phyloP scores from a whole-genome alignment of 2,113 vertebrate species.

The Junco hyemalis region DNA sequence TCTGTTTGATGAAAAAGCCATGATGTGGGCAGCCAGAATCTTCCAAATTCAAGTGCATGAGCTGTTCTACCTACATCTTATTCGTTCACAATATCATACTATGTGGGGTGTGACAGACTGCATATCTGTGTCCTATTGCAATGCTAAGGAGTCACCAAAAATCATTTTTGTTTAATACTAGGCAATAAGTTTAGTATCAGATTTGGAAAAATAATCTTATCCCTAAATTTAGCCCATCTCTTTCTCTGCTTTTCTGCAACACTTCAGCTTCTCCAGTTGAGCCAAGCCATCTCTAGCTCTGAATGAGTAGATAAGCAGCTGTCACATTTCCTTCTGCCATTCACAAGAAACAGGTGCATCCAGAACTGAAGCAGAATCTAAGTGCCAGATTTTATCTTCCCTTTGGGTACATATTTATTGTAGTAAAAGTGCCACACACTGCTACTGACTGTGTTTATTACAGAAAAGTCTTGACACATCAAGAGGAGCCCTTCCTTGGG shows the following conservation, averaged over 20 bases:
- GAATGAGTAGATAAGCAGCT: slow-evolving; percentile 15
- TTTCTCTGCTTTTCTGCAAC: neutral
- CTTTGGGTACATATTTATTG: neutral
- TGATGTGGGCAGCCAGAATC: neutral
- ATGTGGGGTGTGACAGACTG: neutral
- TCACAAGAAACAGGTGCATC: slow-evolving; percentile 11
- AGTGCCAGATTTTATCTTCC: neutral
- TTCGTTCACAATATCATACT: neutral
- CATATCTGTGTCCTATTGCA: neutral
- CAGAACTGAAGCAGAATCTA: neutral
- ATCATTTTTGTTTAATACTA: neutral
- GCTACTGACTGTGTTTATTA: neutral
- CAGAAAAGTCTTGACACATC: neutral
- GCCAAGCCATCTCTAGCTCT: neutral
- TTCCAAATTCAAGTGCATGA: neutral
- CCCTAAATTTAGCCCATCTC: neutral
- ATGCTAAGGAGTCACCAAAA: neutral
- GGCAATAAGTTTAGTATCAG: neutral
- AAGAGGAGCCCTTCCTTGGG: neutral
- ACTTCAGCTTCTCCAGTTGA: neutral
- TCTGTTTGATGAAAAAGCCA: neutral
- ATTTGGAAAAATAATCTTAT: neutral
- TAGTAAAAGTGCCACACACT: neutral
- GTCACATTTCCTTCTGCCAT: neutral
- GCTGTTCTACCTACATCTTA: neutral